A percentile compares a stretch with the other conserved stretches of the same genome.
These are phyloP conservation scores for Semaprochilodus insignis DNA, from an alignment of 2,797 vertebrate genomes.

Conservation along the genomic window DNA sequence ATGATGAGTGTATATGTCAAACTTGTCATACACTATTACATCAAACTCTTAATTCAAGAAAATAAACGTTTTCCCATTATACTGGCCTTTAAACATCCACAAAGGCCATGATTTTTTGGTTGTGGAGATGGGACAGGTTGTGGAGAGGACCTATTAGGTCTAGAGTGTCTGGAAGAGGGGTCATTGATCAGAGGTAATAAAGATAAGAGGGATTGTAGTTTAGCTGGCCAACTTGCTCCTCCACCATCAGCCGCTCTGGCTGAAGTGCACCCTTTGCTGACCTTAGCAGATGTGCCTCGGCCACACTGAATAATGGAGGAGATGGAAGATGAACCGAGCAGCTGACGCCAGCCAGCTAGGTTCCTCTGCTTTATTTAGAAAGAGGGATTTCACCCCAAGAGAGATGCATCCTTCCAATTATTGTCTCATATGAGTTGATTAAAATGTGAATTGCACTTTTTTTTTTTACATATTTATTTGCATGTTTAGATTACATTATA, in stretches of 20 bases:
- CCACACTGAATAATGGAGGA: constrained; percentile 40
- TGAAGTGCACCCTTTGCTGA: constrained; percentile 27
- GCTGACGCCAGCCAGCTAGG: constrained; percentile 16
- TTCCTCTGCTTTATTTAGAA: constrained; percentile 19
- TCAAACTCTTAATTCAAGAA: too few species aligned
- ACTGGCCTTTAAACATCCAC: too few species aligned
- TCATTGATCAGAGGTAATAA: not conserved
- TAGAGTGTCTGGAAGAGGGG: not conserved
- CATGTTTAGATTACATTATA: not conserved
- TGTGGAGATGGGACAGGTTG: not conserved
- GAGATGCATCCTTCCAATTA: not conserved
- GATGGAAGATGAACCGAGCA: constrained; percentile 24
- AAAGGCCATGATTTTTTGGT: not conserved
- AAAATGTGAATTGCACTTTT: not conserved
- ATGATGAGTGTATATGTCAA: too few species aligned
- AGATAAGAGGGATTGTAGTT: not conserved
- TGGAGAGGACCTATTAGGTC: not conserved
- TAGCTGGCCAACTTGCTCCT: not conserved
- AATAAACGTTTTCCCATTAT: too few species aligned
- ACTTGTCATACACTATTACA: too few species aligned
- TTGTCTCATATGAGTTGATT: not conserved
- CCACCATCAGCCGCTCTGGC: constrained; percentile 12
- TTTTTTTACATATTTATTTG: not conserved
- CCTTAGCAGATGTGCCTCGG: constrained; percentile 41
- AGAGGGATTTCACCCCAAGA: constrained; percentile 10